Conservation (phyloP, 2,113 vertebrate genomes). For the Nestor notabilis region DNA sequence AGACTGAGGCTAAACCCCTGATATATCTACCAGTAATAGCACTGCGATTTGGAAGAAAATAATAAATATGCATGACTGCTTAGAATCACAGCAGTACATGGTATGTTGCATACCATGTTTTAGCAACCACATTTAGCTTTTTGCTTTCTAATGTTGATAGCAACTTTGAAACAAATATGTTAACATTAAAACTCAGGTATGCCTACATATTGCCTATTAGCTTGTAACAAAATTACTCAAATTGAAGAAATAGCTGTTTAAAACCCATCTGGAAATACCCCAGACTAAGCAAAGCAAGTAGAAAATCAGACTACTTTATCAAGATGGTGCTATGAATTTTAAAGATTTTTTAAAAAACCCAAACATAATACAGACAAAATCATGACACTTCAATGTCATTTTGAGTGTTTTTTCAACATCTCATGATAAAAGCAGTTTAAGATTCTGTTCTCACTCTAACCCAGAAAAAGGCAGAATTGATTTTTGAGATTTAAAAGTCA, state of each 20-base stretch:
- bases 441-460: constrained; percentile 49
- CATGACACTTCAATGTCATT: constrained; percentile 75
- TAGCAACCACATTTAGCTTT: constrained; percentile 70
- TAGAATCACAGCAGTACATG: constrained; percentile 15
- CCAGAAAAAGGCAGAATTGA: constrained; percentile 39
- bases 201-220: constrained; percentile 52
- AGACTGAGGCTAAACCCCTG: background rate
- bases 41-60: constrained; percentile 43
- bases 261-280: constrained; percentile 75
- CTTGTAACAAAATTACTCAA: constrained; percentile 72
- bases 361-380: constrained; percentile 66
- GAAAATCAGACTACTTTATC: constrained; percentile 78
- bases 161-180: constrained; percentile 64
- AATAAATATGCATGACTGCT: constrained; percentile 59
- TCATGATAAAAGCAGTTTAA: constrained; percentile 62
- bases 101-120: constrained; percentile 46
- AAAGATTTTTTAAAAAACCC: constrained; percentile 64
- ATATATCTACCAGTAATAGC: background rate
- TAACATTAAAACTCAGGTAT: constrained; percentile 72
- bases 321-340: constrained; percentile 77
- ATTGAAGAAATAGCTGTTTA: constrained; percentile 74
- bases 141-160: constrained; percentile 53
- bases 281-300: constrained; percentile 69
- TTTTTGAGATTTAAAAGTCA: constrained; percentile 15
- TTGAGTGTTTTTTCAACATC: constrained; percentile 66